Evolutionary conservation across 2,113 vertebrate species (phyloP).

Genomic region (Collichthys lucidus): DNA sequence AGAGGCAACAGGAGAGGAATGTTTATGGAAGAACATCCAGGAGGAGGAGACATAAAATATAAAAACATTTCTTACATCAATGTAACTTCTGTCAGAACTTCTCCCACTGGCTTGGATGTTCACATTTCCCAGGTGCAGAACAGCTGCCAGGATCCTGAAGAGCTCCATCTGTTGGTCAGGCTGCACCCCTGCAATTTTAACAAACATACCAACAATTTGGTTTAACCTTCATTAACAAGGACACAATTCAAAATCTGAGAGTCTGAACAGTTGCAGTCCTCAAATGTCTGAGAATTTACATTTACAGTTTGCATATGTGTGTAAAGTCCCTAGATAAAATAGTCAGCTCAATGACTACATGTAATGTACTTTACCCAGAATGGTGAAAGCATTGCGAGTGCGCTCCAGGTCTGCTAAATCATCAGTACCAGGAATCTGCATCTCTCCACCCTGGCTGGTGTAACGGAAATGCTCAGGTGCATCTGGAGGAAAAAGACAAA

Average conservation of each 20-base stretch:
- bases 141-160: slow-evolving; percentile 82
- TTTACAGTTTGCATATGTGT: not conserved
- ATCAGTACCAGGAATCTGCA: slow-evolving; percentile 70
- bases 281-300: not conserved
- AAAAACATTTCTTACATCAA: slow-evolving; percentile 71
- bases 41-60: not conserved
- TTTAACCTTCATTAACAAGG: not conserved
- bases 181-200: slow-evolving; percentile 78
- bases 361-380: slow-evolving; percentile 77
- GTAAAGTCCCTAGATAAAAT: not conserved
- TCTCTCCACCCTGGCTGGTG: slow-evolving; percentile 81
- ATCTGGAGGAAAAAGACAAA: slow-evolving; percentile 61
- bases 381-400: slow-evolving; percentile 78
- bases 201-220: not conserved
- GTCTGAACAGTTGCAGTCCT: not conserved
- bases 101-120: slow-evolving; percentile 77
- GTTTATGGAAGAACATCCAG: not conserved
- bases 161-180: slow-evolving; percentile 86
- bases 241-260: not conserved
- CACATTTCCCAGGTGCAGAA: slow-evolving; percentile 86
- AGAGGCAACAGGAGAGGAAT: not conserved
- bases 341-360: not conserved
- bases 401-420: slow-evolving; percentile 80
- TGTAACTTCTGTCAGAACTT: slow-evolving; percentile 79
- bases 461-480: slow-evolving; percentile 83